Conservation (phyloP, 2,113 vertebrate genomes). For the Leptobrachium leishanense region DNA sequence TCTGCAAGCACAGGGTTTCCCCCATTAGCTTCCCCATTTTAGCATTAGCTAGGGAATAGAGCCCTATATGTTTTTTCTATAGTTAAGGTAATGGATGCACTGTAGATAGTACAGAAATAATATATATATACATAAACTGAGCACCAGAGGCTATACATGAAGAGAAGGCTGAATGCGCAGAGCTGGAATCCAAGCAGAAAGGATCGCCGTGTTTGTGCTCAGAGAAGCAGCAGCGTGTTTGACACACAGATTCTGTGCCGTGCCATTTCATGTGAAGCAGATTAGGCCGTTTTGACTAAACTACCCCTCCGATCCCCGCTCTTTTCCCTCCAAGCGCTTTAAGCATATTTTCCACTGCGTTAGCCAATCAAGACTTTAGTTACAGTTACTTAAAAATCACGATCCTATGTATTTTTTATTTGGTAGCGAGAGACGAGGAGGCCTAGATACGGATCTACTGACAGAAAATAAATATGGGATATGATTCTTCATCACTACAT, state of each 20-base stretch:
- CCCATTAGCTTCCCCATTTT: too few relatives aligned
- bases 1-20: too few relatives aligned
- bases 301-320: slow-evolving; percentile 62
- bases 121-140: slow-evolving; percentile 6
- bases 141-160: slow-evolving; percentile 34
- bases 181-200: slow-evolving; percentile 42
- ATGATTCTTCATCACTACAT: neutral
- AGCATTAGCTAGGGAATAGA: too few relatives aligned
- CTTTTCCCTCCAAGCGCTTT: slow-evolving; percentile 58
- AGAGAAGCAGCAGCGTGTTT: slow-evolving; percentile 59
- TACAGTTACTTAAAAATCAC: slow-evolving; percentile 66
- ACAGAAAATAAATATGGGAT: slow-evolving; percentile 33
- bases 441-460: rapidly evolving
- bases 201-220: slow-evolving; percentile 53
- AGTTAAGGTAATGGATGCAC: neutral
- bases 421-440: slow-evolving; percentile 8
- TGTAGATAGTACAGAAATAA: slow-evolving; percentile 1
- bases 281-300: slow-evolving; percentile 63
- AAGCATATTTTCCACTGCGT: slow-evolving; percentile 65
- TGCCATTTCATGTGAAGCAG: slow-evolving; percentile 64
- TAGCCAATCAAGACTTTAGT: slow-evolving; percentile 64
- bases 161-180: slow-evolving; percentile 24
- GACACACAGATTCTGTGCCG: slow-evolving; percentile 62
- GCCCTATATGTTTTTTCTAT: too few relatives aligned
- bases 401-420: slow-evolving; percentile 46